Evolutionary conservation across 2,888 invertebrate species (phyloP), one percentile per base, ranked within the genome.

Genomic region (Apamea epomidion): DNA sequence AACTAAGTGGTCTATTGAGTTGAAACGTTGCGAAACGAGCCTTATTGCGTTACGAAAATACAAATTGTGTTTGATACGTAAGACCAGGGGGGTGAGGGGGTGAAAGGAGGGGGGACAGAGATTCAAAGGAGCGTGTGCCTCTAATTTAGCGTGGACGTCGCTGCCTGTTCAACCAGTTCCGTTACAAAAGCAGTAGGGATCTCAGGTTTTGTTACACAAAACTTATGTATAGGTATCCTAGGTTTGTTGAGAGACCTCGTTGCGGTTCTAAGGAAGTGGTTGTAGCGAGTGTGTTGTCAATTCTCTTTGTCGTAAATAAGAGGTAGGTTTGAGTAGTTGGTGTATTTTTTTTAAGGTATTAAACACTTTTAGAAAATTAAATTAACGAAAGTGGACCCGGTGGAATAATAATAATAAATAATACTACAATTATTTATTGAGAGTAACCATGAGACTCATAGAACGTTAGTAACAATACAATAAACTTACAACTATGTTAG

Each of bases 1-100:
- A 92, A 92, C 91, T 91, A 92, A 92, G 91, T 92, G 91, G 91
- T 91, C 91, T 92, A 94, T 95, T 95, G 93, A 93, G 95, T 95
- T 93, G 94, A 94, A 93, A 93, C 93, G 93, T 96, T 96, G 95
- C 94, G 95, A 95, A 95, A 94, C 93, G 89, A 92, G 87, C 93
- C 93, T 93, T 91, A 93, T 94, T 94, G 92, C 94, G 90, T 92
- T 94, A 95, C 95, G 80, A 95, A 95, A 95, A 92, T 94, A 95
- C 95, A 95, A 95, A 95, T 95, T 94, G 94, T 94, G 92, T 91
- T 90, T 89, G 88, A 85, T 81, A 91, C 91, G 91, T 90, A 92
- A 93, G 92, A 92, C 48, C 32, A 21, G 74, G 58, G 77, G 62
- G 69, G 62, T 76, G 18, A 37, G 14, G 80, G 21, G 48, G 76